phyloP scores from a whole-genome alignment of 2,113 vertebrate genomes.

The Lasiurus cinereus region DNA sequence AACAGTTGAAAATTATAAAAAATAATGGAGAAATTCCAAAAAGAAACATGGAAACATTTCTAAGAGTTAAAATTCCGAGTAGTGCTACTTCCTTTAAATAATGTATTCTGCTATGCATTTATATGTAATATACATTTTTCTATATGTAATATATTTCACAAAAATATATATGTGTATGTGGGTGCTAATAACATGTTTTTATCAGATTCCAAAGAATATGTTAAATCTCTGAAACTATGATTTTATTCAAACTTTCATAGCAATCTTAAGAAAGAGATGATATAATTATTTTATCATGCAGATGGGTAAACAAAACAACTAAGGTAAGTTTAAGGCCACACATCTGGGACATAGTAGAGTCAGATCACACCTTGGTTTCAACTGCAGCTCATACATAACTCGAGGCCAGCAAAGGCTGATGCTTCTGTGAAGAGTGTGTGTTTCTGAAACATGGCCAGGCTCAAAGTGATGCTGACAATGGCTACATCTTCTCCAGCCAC shows the following conservation, averaged over 20 bases:
- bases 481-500: background rate
- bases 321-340: background rate
- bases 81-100: background rate
- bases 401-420: background rate
- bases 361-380: background rate
- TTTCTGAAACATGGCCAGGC: background rate
- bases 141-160: background rate
- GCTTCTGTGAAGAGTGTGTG: background rate
- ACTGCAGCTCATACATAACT: background rate
- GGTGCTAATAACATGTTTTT: background rate
- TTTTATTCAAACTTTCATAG: conserved; percentile 14
- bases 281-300: background rate
- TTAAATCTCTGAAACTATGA: conserved; percentile 21
- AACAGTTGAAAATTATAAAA: background rate
- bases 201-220: background rate
- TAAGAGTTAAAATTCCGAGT: background rate
- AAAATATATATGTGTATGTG: background rate
- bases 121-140: background rate
- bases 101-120: conserved; percentile 28
- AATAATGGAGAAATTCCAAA: background rate
- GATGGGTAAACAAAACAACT: background rate
- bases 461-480: background rate
- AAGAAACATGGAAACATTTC: background rate
- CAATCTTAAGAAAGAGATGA: background rate
- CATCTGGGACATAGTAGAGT: background rate